Conservation (phyloP, 2,888 invertebrate genomes). For the Laothoe populi region DNA sequence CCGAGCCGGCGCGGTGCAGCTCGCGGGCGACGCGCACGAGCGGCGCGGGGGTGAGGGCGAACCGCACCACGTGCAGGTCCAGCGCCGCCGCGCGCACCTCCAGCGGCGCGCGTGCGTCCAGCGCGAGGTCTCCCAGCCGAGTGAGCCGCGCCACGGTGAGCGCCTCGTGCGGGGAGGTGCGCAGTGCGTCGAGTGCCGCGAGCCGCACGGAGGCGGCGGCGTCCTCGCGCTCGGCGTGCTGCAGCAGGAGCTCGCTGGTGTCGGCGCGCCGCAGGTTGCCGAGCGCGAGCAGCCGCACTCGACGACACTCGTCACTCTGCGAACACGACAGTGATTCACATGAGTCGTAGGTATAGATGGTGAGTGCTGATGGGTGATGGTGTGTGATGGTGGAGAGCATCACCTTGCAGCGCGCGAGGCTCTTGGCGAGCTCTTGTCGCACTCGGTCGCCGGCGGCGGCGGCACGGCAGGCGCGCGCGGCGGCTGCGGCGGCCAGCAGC, state of each 20-base stretch:
- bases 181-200: constrained; percentile 46
- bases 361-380: not conserved
- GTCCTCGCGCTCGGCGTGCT: constrained; percentile 45
- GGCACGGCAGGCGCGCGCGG: constrained; percentile 32
- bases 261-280: constrained; percentile 60
- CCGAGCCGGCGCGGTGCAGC: constrained; percentile 42
- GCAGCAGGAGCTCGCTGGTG: constrained; percentile 49
- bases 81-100: constrained; percentile 59
- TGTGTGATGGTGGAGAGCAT: not conserved
- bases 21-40: constrained; percentile 40
- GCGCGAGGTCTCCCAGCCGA: constrained; percentile 40
- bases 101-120: constrained; percentile 41
- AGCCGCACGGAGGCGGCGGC: constrained; percentile 35
- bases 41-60: constrained; percentile 41
- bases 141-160: constrained; percentile 37
- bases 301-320: constrained; percentile 52
- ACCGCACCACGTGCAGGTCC: constrained; percentile 47
- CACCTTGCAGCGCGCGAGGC: constrained; percentile 46
- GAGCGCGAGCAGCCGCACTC: constrained; percentile 52
- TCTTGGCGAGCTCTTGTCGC: constrained; percentile 31
- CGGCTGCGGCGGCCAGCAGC: constrained; percentile 45
- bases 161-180: constrained; percentile 36
- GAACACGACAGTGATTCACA: not conserved
- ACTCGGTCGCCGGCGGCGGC: constrained; percentile 25
- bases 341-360: not conserved